These are phyloP conservation scores for Hyperoodon ampullatus DNA, from an alignment of 2,113 vertebrate species.

Conservation along the genomic window DNA sequence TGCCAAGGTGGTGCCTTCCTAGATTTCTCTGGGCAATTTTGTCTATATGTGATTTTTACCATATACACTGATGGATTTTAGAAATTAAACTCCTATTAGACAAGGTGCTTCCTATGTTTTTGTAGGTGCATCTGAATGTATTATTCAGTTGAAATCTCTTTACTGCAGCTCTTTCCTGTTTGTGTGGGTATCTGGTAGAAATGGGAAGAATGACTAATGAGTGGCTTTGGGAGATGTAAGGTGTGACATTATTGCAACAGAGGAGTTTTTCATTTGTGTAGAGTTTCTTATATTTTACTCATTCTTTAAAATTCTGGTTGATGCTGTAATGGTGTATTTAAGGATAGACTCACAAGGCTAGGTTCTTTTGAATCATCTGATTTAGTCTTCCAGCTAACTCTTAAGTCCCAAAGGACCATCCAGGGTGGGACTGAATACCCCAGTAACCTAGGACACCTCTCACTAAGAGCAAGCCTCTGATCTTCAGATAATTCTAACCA, in stretches of 20 bases:
- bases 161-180: not conserved
- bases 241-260: not conserved
- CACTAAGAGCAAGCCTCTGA: constrained; percentile 46
- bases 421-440: not conserved
- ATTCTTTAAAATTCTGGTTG: not conserved
- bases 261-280: not conserved
- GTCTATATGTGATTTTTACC: not conserved
- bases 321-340: not conserved
- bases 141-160: not conserved
- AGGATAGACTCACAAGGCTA: not conserved
- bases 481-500: constrained; percentile 34
- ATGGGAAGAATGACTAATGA: not conserved
- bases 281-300: not conserved
- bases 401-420: not conserved
- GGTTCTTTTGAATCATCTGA: not conserved
- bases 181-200: not conserved
- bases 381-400: not conserved
- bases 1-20: not conserved
- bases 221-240: not conserved
- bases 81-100: not conserved
- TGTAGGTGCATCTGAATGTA: not conserved
- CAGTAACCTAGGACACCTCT: not conserved
- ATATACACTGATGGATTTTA: not conserved
- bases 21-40: not conserved
- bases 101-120: not conserved